Evolutionary conservation across 2,888 invertebrate species (phyloP), one percentile per base, ranked within the genome.

Genomic region (Siphonodentalium dalli): DNA sequence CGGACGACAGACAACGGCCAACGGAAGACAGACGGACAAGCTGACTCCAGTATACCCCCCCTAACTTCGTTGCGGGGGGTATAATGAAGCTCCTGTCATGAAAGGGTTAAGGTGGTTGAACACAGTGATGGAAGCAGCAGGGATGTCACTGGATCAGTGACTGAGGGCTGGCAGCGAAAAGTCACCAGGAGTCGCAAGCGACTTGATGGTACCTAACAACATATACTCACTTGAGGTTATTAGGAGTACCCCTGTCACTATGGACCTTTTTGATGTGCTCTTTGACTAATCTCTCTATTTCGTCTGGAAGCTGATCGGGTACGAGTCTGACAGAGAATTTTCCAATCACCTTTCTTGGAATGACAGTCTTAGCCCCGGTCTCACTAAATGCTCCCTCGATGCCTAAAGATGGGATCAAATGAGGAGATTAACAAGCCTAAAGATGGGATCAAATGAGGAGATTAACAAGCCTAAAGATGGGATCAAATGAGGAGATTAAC

Each of bases 321-420:
- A 99, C 98, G 68, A 95, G 88, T 47, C 99, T 88, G 65, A 99
- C 89, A 0, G 97, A 97, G 84, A 99, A 99, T 83, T 99, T 99
- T 21, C 97, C 98, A 71, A 88, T 89, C 0, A 98, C 96, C 83
- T 93, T 77, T 20, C 75, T 60, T 3, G 83, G 83, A 27, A 83
- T 97, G 0, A 98, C 96, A 48, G 98, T 98, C 81, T 98, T 98
- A 20, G 90, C 89, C 13, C 98, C 98, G 0, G 91, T 87, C 63
- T 92, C 96, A 79, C 89, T 90, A 77, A 96, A 96, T 6, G 97
- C 97, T 26, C 86, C 96, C 84, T 98, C 94, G 74, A 97, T 92
- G 34, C 96, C 80, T 79, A 52, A 1, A 50, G 28, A 52, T 33
- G 31, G 29, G 2, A 33, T 35, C 18, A 20, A 34, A 18, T 34